Evolutionary conservation across 2,797 vertebrate genomes (phyloP).

Genomic region (Sciaenops ocellatus): DNA sequence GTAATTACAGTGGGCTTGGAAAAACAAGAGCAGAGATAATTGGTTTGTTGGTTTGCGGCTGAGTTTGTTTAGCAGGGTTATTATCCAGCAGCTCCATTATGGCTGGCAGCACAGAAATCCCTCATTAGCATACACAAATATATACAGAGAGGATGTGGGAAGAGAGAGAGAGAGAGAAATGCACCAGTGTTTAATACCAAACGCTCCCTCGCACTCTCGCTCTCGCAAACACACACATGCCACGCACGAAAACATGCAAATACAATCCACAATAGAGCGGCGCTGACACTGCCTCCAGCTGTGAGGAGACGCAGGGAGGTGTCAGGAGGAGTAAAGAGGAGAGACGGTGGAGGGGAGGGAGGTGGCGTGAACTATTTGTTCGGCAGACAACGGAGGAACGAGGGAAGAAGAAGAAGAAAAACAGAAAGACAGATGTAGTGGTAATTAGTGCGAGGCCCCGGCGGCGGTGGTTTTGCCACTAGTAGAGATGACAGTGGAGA

Average conservation of each 20-base stretch:
- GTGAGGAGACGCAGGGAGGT: slow-evolving; percentile 73
- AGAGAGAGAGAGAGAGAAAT: slow-evolving; percentile 49
- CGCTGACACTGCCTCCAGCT: slow-evolving; percentile 73
- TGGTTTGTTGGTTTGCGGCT: slow-evolving; percentile 73
- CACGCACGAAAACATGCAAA: slow-evolving; percentile 69
- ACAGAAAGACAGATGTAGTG: slow-evolving; percentile 64
- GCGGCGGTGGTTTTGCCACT: slow-evolving; percentile 23
- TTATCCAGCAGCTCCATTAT: slow-evolving; percentile 74
- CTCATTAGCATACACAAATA: slow-evolving; percentile 77
- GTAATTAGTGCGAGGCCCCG: slow-evolving; percentile 64
- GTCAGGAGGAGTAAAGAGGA: slow-evolving; percentile 69
- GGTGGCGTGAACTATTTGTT: slow-evolving; percentile 65
- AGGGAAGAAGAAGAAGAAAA: slow-evolving; percentile 20
- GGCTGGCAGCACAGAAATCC: slow-evolving; percentile 68
- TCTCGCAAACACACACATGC: slow-evolving; percentile 47
- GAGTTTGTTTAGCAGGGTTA: slow-evolving; percentile 73
- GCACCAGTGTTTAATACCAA: slow-evolving; percentile 65
- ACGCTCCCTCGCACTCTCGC: slow-evolving; percentile 35
- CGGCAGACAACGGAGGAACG: slow-evolving; percentile 47
- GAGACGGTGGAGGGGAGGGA: slow-evolving; percentile 40
- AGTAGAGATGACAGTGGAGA: slow-evolving; percentile 54
- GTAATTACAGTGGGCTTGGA: slow-evolving; percentile 69
- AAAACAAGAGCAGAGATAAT: slow-evolving; percentile 75
- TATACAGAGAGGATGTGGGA: slow-evolving; percentile 71
- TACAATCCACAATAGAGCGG: slow-evolving; percentile 61